Evolutionary conservation across 2,797 vertebrate genomes (phyloP), one percentile per base, ranked within the genome.

Genomic region (Microchirus variegatus): DNA sequence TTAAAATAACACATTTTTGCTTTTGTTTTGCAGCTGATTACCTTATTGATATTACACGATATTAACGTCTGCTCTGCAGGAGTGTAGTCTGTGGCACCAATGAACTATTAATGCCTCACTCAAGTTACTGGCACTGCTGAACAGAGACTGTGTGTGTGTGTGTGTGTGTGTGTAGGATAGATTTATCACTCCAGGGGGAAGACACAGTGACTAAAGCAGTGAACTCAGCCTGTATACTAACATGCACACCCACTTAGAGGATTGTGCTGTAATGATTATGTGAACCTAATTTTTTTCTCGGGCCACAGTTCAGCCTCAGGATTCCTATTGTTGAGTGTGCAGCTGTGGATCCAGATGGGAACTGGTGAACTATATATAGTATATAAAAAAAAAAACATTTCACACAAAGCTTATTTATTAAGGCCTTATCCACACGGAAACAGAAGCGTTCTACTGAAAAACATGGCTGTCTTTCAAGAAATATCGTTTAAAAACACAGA

Each of bases 221-320:
- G 53, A 66, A 45, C 67, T 62, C 61, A 52, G 43, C 58, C 43
- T 22, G 17, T 12, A 36, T 61, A 44, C 54, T 59, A 35, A 31
- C 17, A 60, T 17, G 44, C 53, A 67, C 49, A 64, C 17, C 13
- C 36, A 59, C 43, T 71, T 65, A 73, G 69, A 73, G 69, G 63
- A 79, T 73, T 73, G 63, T 44, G 47, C 58, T 53, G 31, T 70
- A 56, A 53, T 3, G 13, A 15, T 53, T 68, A 31, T 44, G 66
- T 66, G 58, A 61, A 68, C 63, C 62, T 22, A 56, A 65, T 64
- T 83, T 63, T 55, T 26, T 67, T 53, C 38, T 46, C n/a, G 35
- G 18, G 44, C 44, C 31, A 17, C 36, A 13, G 43, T 58, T 35
- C 13, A 58, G 43, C 10, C 10, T 36, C 40, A 10, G 19, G 12